phyloP scores from a whole-genome alignment of 2,113 vertebrate genomes.

The Corythoichthys intestinalis region DNA sequence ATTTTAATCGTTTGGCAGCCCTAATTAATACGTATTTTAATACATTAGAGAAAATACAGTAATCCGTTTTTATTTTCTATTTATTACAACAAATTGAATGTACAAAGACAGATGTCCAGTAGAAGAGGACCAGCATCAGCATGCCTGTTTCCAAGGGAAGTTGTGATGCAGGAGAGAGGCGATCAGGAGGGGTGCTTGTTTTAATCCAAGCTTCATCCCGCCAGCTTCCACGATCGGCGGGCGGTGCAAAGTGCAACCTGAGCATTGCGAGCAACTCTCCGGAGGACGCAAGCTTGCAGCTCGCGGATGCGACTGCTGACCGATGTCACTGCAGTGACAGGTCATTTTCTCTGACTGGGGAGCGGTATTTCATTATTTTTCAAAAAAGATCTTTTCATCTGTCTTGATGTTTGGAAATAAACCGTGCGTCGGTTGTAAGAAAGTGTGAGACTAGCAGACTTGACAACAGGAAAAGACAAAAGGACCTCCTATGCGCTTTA shows the following conservation, averaged over 20 bases:
- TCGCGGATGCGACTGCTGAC: constrained; percentile 24
- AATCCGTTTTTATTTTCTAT: too few species aligned
- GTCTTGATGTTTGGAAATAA: not conserved
- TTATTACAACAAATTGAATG: too few species aligned
- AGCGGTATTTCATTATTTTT: not conserved
- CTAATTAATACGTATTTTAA: too few species aligned
- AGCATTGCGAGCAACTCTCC: not conserved
- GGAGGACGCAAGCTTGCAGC: not conserved
- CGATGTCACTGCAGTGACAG: not conserved
- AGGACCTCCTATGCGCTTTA: not conserved
- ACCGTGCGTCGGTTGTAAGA: not conserved
- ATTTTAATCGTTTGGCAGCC: too few species aligned
- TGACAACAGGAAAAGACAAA: constrained; percentile 1
- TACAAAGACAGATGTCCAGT: too few species aligned
- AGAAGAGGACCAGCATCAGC: too few species aligned
- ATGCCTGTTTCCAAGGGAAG: not conserved
- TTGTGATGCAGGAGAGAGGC: not conserved
- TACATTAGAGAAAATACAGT: too few species aligned
- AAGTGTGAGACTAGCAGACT: not conserved
- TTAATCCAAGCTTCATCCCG: not conserved
- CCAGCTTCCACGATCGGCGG: constrained; percentile 10
- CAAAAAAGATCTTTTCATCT: not conserved
- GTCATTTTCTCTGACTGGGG: not conserved
- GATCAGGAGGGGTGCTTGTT: not conserved
- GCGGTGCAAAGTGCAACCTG: constrained; percentile 23